These are phyloP conservation scores for Miniopterus natalensis DNA, from an alignment of 2,113 vertebrate genomes.

Conservation along the genomic window DNA sequence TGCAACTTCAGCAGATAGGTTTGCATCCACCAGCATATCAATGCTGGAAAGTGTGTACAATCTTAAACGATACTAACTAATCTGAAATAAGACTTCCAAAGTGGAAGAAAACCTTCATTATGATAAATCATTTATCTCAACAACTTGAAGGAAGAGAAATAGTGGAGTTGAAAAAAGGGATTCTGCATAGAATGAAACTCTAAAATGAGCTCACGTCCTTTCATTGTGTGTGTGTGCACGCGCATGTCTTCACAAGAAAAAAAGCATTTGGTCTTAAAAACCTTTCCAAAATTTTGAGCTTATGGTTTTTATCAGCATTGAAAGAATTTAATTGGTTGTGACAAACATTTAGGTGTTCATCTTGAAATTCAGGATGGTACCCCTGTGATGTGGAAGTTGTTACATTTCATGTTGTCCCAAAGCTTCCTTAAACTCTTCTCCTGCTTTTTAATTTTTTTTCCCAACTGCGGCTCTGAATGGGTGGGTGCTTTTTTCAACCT, in stretches of 20 bases:
- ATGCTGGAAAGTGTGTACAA: neutral
- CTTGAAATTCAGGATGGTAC: neutral
- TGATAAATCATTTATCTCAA: neutral
- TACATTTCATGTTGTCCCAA: too few relatives aligned
- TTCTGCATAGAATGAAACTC: neutral
- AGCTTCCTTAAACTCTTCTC: too few relatives aligned
- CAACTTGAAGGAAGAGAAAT: neutral
- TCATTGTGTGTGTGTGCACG: neutral
- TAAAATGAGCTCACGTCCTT: neutral
- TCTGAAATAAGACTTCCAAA: conserved; percentile 14
- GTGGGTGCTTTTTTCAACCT: too few relatives aligned
- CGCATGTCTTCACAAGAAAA: neutral
- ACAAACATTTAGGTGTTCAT: neutral
- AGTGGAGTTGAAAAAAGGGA: neutral
- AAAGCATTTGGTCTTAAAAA: neutral
- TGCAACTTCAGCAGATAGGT: neutral
- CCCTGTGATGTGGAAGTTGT: too few relatives aligned
- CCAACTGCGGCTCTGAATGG: too few relatives aligned
- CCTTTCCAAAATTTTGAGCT: neutral
- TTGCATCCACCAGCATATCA: neutral
- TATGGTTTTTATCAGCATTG: neutral
- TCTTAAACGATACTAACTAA: neutral
- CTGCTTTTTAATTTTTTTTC: too few relatives aligned
- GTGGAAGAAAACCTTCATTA: neutral
- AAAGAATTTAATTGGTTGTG: neutral